Evolutionary conservation across 1,140 invertebrate genomes (phyloP).

Genomic region (Asbolus verrucosus): DNA sequence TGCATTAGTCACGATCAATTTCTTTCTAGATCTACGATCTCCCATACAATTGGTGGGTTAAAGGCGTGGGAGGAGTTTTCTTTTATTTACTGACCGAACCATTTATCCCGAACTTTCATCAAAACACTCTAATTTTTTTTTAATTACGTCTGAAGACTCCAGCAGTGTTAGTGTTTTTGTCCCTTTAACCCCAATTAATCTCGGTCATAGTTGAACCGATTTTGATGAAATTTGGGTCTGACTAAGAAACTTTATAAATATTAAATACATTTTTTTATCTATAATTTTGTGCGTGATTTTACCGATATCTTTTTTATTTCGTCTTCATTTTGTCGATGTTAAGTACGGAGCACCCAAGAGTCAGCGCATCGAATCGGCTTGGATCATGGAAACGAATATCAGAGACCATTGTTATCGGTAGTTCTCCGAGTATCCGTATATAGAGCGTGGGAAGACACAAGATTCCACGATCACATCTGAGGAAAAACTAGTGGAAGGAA

Average conservation of each 20-base stretch:
- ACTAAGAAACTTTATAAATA: too few relatives aligned
- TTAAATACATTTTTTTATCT: too few relatives aligned
- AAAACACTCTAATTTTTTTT: too few relatives aligned
- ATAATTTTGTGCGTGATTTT: too few relatives aligned
- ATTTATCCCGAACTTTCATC: too few relatives aligned
- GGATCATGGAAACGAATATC: constrained; percentile 42
- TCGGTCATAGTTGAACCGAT: too few relatives aligned
- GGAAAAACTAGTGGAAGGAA: constrained; percentile 56
- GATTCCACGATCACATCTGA: constrained; percentile 58
- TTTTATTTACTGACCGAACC: too few relatives aligned
- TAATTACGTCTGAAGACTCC: too few relatives aligned
- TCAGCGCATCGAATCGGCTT: constrained; percentile 21
- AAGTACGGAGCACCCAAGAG: constrained; percentile 20
- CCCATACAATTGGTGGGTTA: constrained; percentile 18
- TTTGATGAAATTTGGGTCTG: too few relatives aligned
- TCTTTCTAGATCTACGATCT: constrained; percentile 16
- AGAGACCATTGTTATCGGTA: constrained; percentile 43
- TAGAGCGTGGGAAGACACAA: constrained; percentile 60
- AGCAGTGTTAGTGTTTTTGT: too few relatives aligned
- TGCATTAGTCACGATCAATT: constrained; percentile 22
- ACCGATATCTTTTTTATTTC: too few relatives aligned
- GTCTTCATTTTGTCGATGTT: constrained; percentile 12
- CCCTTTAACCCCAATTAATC: too few relatives aligned
- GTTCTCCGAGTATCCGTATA: constrained; percentile 51
- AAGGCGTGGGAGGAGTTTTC: constrained; percentile 31